Evolutionary conservation across 2,113 vertebrate species (phyloP).

Genomic region (Rhabdomys dilectus): DNA sequence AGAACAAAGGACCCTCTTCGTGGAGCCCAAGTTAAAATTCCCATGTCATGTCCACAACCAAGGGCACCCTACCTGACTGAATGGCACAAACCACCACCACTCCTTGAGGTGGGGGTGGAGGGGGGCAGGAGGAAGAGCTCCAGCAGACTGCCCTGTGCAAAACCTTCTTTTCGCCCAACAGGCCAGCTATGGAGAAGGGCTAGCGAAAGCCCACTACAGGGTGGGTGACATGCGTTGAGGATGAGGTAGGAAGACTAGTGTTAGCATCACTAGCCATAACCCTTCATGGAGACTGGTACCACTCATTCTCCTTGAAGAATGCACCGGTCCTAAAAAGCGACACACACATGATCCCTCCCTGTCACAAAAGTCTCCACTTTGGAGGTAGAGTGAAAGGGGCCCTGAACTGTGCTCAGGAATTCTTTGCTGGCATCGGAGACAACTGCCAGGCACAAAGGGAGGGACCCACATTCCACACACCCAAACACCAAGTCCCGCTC

Average conservation of each 20-base stretch:
- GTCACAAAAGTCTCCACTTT: not conserved
- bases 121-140: not conserved
- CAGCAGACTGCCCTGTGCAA: not conserved
- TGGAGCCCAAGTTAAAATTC: not conserved
- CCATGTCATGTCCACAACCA: not conserved
- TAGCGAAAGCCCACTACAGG: not conserved
- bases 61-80: fast-evolving
- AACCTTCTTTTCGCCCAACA: not conserved
- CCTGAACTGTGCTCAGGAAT: not conserved
- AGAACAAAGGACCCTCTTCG: not conserved
- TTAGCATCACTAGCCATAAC: not conserved
- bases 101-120: too few species aligned
- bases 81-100: not conserved
- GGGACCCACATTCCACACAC: not conserved
- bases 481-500: not conserved
- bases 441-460: not conserved
- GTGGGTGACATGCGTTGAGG: fast-evolving
- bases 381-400: not conserved
- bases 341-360: not conserved
- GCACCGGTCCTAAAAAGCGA: not conserved
- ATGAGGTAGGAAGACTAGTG: not conserved
- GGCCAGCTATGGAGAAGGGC: not conserved
- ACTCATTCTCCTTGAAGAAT: not conserved
- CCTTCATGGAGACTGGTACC: not conserved
- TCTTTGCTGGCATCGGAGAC: not conserved